A percentile compares a stretch with the other conserved stretches of the same genome.
phyloP scores from a whole-genome alignment of 2,113 vertebrate species.

The Plecotus auritus region DNA sequence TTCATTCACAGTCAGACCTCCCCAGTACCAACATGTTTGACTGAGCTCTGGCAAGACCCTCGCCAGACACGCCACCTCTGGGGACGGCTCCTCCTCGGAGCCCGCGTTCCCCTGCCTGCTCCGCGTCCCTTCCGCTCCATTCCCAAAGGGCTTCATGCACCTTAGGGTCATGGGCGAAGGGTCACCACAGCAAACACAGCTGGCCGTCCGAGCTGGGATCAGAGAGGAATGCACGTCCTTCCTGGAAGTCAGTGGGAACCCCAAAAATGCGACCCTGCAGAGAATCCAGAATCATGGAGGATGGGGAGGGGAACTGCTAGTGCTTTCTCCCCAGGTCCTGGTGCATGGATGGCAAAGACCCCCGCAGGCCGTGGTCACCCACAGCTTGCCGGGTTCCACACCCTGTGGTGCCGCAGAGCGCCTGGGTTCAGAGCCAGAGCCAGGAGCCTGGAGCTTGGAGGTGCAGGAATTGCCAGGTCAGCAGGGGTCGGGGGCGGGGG shows the following conservation, averaged over 20 bases:
- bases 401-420: neutral
- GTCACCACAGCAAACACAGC: constrained; percentile 47
- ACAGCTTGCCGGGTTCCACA: constrained; percentile 22
- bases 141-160: constrained; percentile 66
- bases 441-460: neutral
- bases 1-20: constrained; percentile 92
- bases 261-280: neutral
- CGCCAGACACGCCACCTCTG: constrained; percentile 46
- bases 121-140: constrained; percentile 64
- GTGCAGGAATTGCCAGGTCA: neutral
- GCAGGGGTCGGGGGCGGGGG: neutral
- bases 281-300: constrained; percentile 19
- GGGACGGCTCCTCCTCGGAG: constrained; percentile 57
- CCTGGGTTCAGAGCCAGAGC: neutral
- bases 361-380: constrained; percentile 32
- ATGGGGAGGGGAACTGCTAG: neutral
- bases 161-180: constrained; percentile 68
- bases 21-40: constrained; percentile 93
- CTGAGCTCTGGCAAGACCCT: constrained; percentile 68
- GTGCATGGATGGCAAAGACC: neutral
- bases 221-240: neutral
- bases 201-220: constrained; percentile 26
- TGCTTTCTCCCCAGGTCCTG: neutral
- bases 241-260: constrained; percentile 35
- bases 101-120: constrained; percentile 55